Percentiles rank a stretch among this genome's conserved stretches.
Evolutionary conservation across 2,888 invertebrate genomes (phyloP).

Genomic region (Choristoneura rosaceana): DNA sequence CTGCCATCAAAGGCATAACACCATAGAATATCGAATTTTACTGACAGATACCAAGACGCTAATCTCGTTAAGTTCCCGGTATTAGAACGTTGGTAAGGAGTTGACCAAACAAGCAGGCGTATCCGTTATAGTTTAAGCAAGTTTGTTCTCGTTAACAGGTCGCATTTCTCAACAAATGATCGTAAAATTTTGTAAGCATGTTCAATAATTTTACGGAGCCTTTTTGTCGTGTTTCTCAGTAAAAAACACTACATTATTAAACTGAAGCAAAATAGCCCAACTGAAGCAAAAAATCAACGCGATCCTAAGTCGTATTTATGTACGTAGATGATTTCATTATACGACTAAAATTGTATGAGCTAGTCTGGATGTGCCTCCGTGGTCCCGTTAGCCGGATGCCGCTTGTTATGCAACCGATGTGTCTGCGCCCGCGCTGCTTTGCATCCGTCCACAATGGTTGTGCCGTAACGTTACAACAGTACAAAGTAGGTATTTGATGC

Average conservation of each 20-base stretch:
- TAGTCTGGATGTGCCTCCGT: constrained; percentile 46
- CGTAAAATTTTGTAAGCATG: too few species aligned
- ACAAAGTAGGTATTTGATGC: background rate
- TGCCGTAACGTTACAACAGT: constrained; percentile 27
- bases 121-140: too few species aligned
- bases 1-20: background rate
- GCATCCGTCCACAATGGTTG: constrained; percentile 28
- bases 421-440: constrained; percentile 56
- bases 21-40: background rate
- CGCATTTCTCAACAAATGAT: too few species aligned
- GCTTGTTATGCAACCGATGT: constrained; percentile 80
- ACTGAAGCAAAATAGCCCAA: too few species aligned
- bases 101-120: too few species aligned
- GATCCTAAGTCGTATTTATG: background rate
- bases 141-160: too few species aligned
- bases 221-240: too few species aligned
- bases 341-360: background rate
- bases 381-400: constrained; percentile 79
- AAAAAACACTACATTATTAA: too few species aligned
- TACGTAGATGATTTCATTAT: constrained; percentile 23
- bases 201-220: too few species aligned
- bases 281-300: background rate
- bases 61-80: too few species aligned
- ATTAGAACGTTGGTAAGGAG: too few species aligned
- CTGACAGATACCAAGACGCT: background rate